Evolutionary conservation across 2,888 invertebrate species (phyloP).

Genomic region (Lamellibrachia satsuma): DNA sequence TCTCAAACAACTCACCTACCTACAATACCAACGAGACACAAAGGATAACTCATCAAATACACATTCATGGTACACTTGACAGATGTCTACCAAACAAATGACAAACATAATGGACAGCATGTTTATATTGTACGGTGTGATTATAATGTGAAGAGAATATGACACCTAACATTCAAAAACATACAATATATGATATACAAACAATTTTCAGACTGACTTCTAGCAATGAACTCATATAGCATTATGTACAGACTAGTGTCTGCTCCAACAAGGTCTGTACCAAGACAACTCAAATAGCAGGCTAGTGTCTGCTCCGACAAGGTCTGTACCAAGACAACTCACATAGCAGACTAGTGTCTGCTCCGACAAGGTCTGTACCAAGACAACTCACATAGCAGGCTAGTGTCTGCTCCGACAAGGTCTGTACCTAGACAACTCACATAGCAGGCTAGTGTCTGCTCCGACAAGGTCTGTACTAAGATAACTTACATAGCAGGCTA

Average conservation of each 20-base stretch:
- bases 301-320: conserved; percentile 64
- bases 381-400: conserved; percentile 61
- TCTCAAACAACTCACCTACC: conserved; percentile 71
- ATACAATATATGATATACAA: no score
- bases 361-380: conserved; percentile 64
- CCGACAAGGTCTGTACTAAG: conserved; percentile 62
- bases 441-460: conserved; percentile 65
- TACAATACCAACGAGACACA: conserved; percentile 38
- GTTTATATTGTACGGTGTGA: no score
- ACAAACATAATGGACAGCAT: no score
- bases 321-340: conserved; percentile 59
- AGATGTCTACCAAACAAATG: no score
- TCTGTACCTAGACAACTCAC: conserved; percentile 60
- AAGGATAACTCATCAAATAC: background rate
- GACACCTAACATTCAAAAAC: no score
- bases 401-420: conserved; percentile 64
- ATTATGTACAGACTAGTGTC: conserved; percentile 55
- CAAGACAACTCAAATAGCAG: conserved; percentile 63
- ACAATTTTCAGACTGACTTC: no score
- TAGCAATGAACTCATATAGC: conserved; percentile 58
- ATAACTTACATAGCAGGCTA: conserved; percentile 64
- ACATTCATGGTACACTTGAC: background rate
- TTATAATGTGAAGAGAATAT: no score
- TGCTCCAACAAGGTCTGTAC: conserved; percentile 63
- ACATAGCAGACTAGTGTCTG: conserved; percentile 66